These are phyloP conservation scores for Heterohyrax brucei DNA, from an alignment of 2,797 vertebrate genomes.

Conservation along the genomic window DNA sequence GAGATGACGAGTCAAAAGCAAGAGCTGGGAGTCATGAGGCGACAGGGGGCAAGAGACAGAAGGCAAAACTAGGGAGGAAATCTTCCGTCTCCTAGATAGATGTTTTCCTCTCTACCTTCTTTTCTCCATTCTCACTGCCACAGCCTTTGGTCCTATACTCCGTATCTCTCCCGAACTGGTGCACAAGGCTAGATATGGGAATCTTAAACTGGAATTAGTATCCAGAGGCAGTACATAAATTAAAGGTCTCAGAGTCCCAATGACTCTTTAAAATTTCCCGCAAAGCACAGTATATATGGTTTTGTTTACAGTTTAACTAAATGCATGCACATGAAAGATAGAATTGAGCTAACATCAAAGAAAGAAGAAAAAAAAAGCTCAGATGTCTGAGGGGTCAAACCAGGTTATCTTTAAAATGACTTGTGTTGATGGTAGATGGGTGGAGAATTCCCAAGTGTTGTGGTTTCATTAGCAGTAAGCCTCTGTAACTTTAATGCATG, in stretches of 20 bases:
- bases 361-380: background rate
- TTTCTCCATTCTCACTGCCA: background rate
- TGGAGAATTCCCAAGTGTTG: background rate
- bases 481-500: background rate
- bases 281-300: background rate
- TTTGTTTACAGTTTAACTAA: background rate
- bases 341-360: background rate
- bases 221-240: background rate
- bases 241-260: slow-evolving; percentile 9
- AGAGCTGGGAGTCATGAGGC: background rate
- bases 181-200: background rate
- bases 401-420: background rate
- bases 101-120: background rate
- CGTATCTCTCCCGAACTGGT: background rate
- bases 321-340: background rate
- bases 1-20: background rate
- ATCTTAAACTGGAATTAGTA: slow-evolving; percentile 7
- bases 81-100: background rate
- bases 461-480: background rate
- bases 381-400: background rate
- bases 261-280: background rate
- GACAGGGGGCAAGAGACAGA: background rate
- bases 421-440: background rate
- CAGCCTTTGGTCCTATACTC: background rate
- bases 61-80: background rate